phyloP scores from a whole-genome alignment of 2,888 invertebrate genomes.

The Hipparchia sbordonii region DNA sequence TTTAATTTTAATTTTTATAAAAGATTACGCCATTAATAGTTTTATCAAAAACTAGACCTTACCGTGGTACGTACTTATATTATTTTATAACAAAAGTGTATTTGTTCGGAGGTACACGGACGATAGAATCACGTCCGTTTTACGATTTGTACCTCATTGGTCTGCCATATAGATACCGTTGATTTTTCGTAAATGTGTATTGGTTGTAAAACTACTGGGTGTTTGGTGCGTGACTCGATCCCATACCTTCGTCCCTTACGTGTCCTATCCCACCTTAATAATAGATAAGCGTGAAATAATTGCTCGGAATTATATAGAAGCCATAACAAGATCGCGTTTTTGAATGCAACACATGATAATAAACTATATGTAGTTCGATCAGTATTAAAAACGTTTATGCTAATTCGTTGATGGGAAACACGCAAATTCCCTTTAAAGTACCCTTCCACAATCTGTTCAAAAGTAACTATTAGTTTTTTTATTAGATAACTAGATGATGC shows the following conservation, averaged over 20 bases:
- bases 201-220: slow-evolving; percentile 52
- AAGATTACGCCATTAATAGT: no score
- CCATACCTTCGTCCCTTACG: slow-evolving; percentile 45
- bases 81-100: no score
- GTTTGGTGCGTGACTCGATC: slow-evolving; percentile 61
- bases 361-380: slow-evolving; percentile 7
- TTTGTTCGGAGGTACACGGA: background rate
- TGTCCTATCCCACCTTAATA: slow-evolving; percentile 50
- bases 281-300: slow-evolving; percentile 45
- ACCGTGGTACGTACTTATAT: no score
- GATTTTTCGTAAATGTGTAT: slow-evolving; percentile 49
- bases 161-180: slow-evolving; percentile 44
- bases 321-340: slow-evolving; percentile 20
- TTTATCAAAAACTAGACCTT: no score
- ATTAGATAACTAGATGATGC: no score
- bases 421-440: slow-evolving; percentile 9
- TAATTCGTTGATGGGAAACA: slow-evolving; percentile 9
- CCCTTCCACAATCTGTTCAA: background rate
- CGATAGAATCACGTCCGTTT: slow-evolving; percentile 36
- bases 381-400: slow-evolving; percentile 14
- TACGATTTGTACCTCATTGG: slow-evolving; percentile 55
- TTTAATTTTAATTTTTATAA: no score
- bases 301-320: slow-evolving; percentile 32
- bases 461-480: background rate
- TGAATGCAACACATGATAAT: slow-evolving; percentile 1